Conservation (phyloP, 2,113 vertebrate genomes). For the Xenotilapia longispinis region DNA sequence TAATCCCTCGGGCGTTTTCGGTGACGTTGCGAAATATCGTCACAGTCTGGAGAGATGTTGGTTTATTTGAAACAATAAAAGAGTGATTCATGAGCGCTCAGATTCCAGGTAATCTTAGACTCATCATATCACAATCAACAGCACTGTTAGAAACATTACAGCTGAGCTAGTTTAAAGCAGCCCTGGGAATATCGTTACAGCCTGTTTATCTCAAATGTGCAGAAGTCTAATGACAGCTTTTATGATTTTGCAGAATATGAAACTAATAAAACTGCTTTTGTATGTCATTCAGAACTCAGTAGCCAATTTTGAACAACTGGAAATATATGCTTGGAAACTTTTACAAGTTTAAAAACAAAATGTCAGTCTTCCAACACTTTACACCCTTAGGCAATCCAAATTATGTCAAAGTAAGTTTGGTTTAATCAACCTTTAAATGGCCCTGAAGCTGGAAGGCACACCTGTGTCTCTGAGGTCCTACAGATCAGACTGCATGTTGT, state of each 20-base stretch:
- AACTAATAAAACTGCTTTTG: background rate
- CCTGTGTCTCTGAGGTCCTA: background rate
- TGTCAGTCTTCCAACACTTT: background rate
- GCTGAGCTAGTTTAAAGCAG: background rate
- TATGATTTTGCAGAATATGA: background rate
- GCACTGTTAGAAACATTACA: background rate
- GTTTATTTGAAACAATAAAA: background rate
- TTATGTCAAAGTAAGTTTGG: background rate
- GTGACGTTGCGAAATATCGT: background rate
- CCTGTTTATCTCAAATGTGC: background rate
- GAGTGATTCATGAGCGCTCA: background rate
- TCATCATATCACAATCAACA: background rate
- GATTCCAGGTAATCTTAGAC: background rate
- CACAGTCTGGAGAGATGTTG: background rate
- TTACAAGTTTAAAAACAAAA: background rate
- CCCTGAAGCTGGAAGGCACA: background rate
- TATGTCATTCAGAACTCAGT: background rate
- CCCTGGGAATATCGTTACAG: background rate
- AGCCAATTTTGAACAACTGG: background rate
- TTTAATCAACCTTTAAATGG: background rate
- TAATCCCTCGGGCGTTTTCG: slow-evolving; percentile 11
- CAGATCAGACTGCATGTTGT: background rate
- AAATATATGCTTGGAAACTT: background rate
- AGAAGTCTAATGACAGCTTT: background rate
- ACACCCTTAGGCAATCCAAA: background rate